phyloP scores from a whole-genome alignment of 2,797 vertebrate species.

The Prunella strophiata region DNA sequence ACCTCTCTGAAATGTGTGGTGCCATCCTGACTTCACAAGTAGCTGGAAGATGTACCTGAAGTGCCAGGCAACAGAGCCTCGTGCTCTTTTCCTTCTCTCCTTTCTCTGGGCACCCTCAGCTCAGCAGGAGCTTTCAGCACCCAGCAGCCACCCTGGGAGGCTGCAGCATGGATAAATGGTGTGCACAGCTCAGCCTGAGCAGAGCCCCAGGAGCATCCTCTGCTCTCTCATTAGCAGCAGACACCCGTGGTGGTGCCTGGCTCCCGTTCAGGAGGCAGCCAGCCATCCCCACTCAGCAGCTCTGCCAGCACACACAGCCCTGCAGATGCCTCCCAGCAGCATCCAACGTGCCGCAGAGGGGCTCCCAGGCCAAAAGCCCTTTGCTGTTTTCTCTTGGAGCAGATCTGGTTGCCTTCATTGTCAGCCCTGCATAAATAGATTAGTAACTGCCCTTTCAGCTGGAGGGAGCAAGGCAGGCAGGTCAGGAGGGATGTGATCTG shows the following conservation, averaged over 20 bases:
- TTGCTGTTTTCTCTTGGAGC: background rate
- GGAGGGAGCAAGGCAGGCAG: background rate
- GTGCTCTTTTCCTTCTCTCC: background rate
- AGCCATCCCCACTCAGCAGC: conserved; percentile 24
- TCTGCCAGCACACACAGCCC: background rate
- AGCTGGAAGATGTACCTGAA: background rate
- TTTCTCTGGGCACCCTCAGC: background rate
- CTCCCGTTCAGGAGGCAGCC: background rate
- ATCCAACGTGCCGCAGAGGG: background rate
- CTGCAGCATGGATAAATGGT: background rate
- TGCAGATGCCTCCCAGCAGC: background rate
- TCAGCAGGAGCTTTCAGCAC: background rate
- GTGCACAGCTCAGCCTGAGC: background rate
- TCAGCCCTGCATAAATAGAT: conserved; percentile 24
- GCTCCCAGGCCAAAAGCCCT: background rate
- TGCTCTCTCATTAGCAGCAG: background rate
- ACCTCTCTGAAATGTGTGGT: background rate
- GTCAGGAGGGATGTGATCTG: background rate
- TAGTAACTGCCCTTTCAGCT: conserved; percentile 7
- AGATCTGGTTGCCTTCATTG: background rate
- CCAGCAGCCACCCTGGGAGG: background rate
- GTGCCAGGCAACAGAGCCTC: background rate
- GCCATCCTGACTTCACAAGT: background rate
- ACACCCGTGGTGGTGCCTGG: background rate
- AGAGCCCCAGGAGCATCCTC: background rate